Evolutionary conservation across 2,113 vertebrate species (phyloP).

Genomic region (Ardeotis arabs): DNA sequence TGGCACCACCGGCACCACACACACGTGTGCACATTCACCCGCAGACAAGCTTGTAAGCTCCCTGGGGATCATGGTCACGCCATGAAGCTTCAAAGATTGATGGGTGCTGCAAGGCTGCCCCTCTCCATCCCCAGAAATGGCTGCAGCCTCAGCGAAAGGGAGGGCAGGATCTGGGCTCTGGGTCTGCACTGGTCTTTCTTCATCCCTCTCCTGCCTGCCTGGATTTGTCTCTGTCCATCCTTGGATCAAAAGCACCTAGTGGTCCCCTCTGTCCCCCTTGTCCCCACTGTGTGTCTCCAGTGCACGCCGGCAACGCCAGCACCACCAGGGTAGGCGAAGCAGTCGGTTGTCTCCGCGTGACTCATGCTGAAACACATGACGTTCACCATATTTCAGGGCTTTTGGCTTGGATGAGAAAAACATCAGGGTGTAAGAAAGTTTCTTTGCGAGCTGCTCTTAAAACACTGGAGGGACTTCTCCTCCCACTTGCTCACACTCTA

Average conservation of each 20-base stretch:
- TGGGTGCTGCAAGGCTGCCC: not conserved
- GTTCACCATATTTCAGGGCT: constrained; percentile 22
- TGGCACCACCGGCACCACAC: rapidly evolving
- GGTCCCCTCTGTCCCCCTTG: not conserved
- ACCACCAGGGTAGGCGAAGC: not conserved
- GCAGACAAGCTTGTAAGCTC: not conserved
- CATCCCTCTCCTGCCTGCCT: not conserved
- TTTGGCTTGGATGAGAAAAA: constrained; percentile 15
- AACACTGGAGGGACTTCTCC: not conserved
- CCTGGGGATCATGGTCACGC: not conserved
- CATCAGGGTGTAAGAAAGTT: not conserved
- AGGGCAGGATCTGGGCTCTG: not conserved
- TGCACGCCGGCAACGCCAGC: not conserved
- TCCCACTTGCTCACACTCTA: not conserved
- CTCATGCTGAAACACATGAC: constrained; percentile 33
- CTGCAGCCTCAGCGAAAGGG: not conserved
- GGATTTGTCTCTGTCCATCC: not conserved
- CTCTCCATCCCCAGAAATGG: not conserved
- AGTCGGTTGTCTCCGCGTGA: not conserved
- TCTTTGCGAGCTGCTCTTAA: not conserved
- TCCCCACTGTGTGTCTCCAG: rapidly evolving
- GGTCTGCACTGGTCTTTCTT: not conserved
- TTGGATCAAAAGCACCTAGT: not conserved
- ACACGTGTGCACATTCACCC: rapidly evolving
- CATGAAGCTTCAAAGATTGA: not conserved